Base-by-base conservation (phyloP, 2,113 vertebrate genomes). In the Cynocephalus volans region DNA sequence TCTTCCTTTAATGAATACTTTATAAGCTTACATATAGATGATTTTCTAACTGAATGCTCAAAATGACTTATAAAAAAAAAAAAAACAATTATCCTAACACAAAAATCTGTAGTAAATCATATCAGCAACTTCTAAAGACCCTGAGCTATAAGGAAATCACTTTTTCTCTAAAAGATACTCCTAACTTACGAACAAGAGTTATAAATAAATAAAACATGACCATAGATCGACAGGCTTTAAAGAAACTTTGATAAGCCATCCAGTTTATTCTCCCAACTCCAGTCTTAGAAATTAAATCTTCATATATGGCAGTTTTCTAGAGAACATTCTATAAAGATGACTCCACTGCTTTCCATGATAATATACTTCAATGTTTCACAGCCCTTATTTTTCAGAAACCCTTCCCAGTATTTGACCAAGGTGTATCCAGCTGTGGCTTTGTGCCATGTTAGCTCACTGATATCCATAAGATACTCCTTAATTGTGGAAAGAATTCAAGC, bases 81-180 rank as follows among this genome's bases (percentile, higher is more conserved):
- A 41, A 41, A 93, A 86, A 41, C 28, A 83, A 95, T 79, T 85
- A 87, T 84, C 86, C 90, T 70, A 95, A 45, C 24, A 50, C 54
- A 95, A 85, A 85, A 97, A 69, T 89, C 48, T 65, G 8, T 69
- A 81, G 91, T 90, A 94, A 84, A 92, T 96, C 48, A 94, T 90
- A 97, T 73, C 88, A 79, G 21, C 36, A 67, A 81, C 36, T 92
- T 97, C 8, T 64, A 75, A 91, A 36, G 28, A 89, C 48, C 1
- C 60, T 75, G 45, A n/a, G 8, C 75, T 83, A 82, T 36, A 91
- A 81, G 8, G 6, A 62, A 90, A 84, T 83, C 76, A 92, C 52
- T 48, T 56, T 48, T 56, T 95, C 19, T 95, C 83, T 91, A 54
- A 90, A 88, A 88, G 75, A 23, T 70, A 28, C 5, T 89, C 4